Conservation (phyloP, 2,797 vertebrate genomes). For the Poecilia wingei region DNA sequence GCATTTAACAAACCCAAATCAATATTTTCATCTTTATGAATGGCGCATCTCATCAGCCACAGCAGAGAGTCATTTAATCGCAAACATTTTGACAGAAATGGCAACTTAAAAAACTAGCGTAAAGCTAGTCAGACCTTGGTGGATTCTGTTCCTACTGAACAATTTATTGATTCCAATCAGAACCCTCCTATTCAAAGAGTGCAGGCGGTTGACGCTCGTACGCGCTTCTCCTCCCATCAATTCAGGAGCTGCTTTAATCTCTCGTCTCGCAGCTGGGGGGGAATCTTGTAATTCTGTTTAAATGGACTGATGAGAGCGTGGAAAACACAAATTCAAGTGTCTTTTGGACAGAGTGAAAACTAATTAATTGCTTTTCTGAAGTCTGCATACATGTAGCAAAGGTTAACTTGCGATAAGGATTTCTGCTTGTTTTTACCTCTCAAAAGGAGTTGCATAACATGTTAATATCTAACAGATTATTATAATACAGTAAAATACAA, state of each 20-base stretch:
- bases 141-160: slow-evolving; percentile 36
- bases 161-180: slow-evolving; percentile 66
- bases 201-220: slow-evolving; percentile 40
- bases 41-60: slow-evolving; percentile 40
- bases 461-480: neutral
- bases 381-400: neutral
- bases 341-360: neutral
- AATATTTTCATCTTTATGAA: slow-evolving; percentile 46
- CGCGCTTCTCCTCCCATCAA: slow-evolving; percentile 20
- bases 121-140: slow-evolving; percentile 35
- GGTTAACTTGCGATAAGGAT: neutral
- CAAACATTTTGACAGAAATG: slow-evolving; percentile 19
- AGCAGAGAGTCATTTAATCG: slow-evolving; percentile 36
- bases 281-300: slow-evolving; percentile 18
- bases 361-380: neutral
- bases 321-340: neutral
- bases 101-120: slow-evolving; percentile 30
- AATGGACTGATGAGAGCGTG: neutral
- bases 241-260: slow-evolving; percentile 33
- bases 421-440: neutral
- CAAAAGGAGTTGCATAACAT: neutral
- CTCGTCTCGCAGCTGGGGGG: slow-evolving; percentile 1
- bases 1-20: slow-evolving; percentile 52
- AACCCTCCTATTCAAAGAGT: slow-evolving; percentile 28
- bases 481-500: neutral